Evolutionary conservation across 2,797 vertebrate genomes (phyloP).

Genomic region (Muscicapa striata): DNA sequence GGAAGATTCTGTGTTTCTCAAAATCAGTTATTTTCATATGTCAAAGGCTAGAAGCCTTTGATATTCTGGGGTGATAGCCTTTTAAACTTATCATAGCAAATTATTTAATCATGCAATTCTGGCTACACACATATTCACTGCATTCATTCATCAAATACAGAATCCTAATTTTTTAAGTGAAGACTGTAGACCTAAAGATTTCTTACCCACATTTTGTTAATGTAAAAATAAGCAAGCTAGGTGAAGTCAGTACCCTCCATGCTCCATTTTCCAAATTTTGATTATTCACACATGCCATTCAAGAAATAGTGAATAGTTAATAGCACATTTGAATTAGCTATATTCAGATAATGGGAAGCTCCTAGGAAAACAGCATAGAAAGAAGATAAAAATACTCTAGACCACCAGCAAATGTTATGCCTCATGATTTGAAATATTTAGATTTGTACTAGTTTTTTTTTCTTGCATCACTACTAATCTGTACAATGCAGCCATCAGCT

Average conservation of each 20-base stretch:
- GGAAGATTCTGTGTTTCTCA: background rate
- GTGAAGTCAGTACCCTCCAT: background rate
- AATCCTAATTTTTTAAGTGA: background rate
- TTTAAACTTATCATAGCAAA: background rate
- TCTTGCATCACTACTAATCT: background rate
- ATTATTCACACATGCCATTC: background rate
- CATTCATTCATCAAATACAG: conserved; percentile 9
- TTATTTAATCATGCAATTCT: background rate
- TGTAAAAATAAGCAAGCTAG: conserved; percentile 1
- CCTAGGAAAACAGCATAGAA: background rate
- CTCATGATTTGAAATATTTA: background rate
- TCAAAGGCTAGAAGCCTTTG: background rate
- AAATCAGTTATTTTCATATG: background rate
- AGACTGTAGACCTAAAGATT: background rate
- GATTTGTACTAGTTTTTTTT: background rate
- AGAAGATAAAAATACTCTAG: background rate
- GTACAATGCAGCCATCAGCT: background rate
- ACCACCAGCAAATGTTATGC: background rate
- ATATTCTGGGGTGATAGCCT: background rate
- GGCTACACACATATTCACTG: background rate
- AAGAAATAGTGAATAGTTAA: background rate
- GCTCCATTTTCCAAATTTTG: background rate
- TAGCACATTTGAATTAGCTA: background rate
- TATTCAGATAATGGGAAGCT: background rate
- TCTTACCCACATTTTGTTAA: background rate